Percentiles rank a stretch among this genome's conserved stretches.
These are phyloP conservation scores for Rhagonycha fulva DNA, from an alignment of 2,888 invertebrate genomes.

Conservation along the genomic window DNA sequence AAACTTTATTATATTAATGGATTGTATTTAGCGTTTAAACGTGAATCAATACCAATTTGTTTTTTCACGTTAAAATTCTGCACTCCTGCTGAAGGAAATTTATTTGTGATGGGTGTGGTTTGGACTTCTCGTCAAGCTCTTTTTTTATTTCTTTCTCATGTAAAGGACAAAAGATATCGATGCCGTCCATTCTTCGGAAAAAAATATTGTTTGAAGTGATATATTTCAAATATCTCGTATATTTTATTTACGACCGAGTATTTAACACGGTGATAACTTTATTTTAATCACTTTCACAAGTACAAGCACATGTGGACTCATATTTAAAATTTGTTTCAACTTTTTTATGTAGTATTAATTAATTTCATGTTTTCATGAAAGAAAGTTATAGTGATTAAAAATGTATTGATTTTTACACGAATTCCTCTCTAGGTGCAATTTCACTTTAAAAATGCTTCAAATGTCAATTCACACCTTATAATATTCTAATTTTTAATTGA, in stretches of 20 bases:
- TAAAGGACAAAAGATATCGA: too few relatives aligned
- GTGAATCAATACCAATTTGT: too few relatives aligned
- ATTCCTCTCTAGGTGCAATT: background rate
- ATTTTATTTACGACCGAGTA: background rate
- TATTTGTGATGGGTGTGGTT: background rate
- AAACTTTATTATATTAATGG: too few relatives aligned
- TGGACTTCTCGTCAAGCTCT: background rate
- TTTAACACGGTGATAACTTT: background rate
- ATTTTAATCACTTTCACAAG: background rate
- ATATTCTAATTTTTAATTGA: background rate
- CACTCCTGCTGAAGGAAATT: background rate
- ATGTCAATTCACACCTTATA: background rate
- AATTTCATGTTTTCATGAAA: slow-evolving; percentile 3
- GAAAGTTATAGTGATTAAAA: slow-evolving; percentile 2
- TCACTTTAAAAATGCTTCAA: background rate
- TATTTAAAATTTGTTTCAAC: background rate
- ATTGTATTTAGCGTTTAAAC: too few relatives aligned
- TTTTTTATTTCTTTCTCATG: too few relatives aligned
- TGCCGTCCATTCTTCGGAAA: too few relatives aligned
- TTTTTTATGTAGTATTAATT: slow-evolving; percentile 1
- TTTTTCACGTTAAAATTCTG: too few relatives aligned
- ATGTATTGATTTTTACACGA: slow-evolving; percentile 1
- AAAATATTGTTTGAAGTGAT: background rate
- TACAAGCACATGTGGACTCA: background rate
- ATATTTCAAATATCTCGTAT: background rate